A percentile compares a stretch with the other conserved stretches of the same genome.
phyloP scores from a whole-genome alignment of 2,797 vertebrate species.

The Eidolon dupreanum region DNA sequence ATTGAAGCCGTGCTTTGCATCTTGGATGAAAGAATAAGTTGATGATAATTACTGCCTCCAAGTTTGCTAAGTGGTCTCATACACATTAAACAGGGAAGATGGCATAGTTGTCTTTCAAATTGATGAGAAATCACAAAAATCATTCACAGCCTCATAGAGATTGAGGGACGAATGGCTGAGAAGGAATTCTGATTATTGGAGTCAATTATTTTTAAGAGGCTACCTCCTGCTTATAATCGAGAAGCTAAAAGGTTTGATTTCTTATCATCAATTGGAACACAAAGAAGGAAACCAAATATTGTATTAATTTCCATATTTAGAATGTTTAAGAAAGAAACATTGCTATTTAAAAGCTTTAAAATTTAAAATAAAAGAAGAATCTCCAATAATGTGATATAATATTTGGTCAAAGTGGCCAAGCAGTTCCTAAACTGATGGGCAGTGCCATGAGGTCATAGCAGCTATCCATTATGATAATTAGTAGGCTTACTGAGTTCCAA shows the following conservation, averaged over 20 bases:
- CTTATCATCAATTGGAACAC: slow-evolving; percentile 19
- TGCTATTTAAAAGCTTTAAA: slow-evolving; percentile 2
- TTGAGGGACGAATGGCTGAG: slow-evolving; percentile 4
- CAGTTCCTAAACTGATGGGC: not conserved
- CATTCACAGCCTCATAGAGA: not conserved
- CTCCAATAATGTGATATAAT: slow-evolving; percentile 9
- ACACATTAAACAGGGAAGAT: slow-evolving; percentile 32
- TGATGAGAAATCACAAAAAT: slow-evolving; percentile 56
- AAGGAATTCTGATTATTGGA: slow-evolving; percentile 45
- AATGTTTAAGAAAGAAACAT: not conserved
- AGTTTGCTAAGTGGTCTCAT: not conserved
- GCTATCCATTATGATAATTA: not conserved
- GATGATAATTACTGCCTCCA: slow-evolving; percentile 45
- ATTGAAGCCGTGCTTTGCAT: not conserved
- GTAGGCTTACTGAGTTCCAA: not conserved
- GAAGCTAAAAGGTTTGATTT: slow-evolving; percentile 30
- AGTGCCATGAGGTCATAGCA: not conserved
- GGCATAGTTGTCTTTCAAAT: slow-evolving; percentile 11
- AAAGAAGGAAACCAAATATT: not conserved
- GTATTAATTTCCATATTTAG: not conserved
- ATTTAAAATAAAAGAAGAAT: not conserved
- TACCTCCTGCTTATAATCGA: not conserved
- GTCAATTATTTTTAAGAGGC: slow-evolving; percentile 51
- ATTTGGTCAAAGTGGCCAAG: not conserved
- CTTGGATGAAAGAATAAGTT: slow-evolving; percentile 13